Evolutionary conservation across 2,888 invertebrate genomes (phyloP).

Genomic region (Rhagophthalmus giganteus): DNA sequence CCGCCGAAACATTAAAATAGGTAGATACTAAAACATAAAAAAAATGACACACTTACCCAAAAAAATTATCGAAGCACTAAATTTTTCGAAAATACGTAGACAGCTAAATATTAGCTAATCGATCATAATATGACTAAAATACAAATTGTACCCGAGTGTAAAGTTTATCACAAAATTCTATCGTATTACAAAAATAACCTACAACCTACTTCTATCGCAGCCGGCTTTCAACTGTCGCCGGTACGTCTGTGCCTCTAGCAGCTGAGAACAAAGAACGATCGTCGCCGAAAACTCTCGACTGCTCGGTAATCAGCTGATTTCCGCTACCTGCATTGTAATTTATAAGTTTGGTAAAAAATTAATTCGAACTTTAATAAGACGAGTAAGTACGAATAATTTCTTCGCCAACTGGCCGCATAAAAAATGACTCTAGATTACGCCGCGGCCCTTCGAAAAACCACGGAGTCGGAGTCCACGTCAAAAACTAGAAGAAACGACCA

Average conservation of each 20-base stretch:
- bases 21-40: too few species aligned
- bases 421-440: too few species aligned
- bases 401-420: background rate
- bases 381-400: background rate
- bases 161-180: conserved; percentile 6
- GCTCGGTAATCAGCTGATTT: conserved; percentile 36
- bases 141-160: background rate
- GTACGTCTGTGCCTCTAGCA: conserved; percentile 27
- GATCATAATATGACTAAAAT: background rate
- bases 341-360: conserved; percentile 10
- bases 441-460: too few species aligned
- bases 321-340: conserved; percentile 26
- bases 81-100: background rate
- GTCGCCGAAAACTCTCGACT: conserved; percentile 29
- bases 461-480: too few species aligned
- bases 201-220: conserved; percentile 20
- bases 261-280: conserved; percentile 34
- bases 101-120: background rate
- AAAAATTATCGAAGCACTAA: background rate
- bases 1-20: too few species aligned
- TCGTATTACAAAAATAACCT: conserved; percentile 12
- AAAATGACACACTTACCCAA: too few species aligned
- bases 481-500: too few species aligned
- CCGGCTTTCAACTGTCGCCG: conserved; percentile 30
- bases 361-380: background rate